These are phyloP conservation scores for Plectropomus leopardus DNA, from an alignment of 2,113 vertebrate genomes.

Conservation along the genomic window DNA sequence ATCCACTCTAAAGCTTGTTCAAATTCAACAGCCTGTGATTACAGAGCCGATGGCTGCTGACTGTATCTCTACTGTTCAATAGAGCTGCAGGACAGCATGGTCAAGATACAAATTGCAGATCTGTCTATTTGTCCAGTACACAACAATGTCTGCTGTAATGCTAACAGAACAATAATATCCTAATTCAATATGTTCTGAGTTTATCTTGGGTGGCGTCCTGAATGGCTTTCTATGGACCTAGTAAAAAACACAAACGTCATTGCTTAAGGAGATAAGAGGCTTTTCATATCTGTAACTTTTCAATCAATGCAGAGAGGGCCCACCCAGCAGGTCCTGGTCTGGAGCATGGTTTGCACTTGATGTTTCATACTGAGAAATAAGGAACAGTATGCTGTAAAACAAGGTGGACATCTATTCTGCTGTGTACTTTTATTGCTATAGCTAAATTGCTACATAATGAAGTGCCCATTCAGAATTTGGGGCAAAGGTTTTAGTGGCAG, in stretches of 20 bases:
- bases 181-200: not conserved
- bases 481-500: not conserved
- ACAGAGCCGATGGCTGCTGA: not conserved
- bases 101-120: not conserved
- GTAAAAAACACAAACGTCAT: constrained; percentile 7
- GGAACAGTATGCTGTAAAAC: not conserved
- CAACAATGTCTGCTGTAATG: not conserved
- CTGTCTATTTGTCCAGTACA: not conserved
- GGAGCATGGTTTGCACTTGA: not conserved
- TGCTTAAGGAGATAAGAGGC: constrained; percentile 27
- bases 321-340: not conserved
- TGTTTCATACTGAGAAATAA: not conserved
- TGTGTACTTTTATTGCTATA: not conserved
- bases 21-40: constrained; percentile 11
- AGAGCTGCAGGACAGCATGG: not conserved
- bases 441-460: not conserved
- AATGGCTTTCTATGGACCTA: not conserved
- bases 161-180: not conserved
- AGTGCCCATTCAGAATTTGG: too few relatives aligned
- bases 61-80: not conserved
- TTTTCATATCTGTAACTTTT: constrained; percentile 1
- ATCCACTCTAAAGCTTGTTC: not conserved
- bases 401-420: not conserved
- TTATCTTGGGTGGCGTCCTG: constrained; percentile 9
- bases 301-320: not conserved